A percentile compares a stretch with the other conserved stretches of the same genome.
Evolutionary conservation across 2,888 invertebrate genomes (phyloP).

Genomic region (Drosophila peninsularis): DNA sequence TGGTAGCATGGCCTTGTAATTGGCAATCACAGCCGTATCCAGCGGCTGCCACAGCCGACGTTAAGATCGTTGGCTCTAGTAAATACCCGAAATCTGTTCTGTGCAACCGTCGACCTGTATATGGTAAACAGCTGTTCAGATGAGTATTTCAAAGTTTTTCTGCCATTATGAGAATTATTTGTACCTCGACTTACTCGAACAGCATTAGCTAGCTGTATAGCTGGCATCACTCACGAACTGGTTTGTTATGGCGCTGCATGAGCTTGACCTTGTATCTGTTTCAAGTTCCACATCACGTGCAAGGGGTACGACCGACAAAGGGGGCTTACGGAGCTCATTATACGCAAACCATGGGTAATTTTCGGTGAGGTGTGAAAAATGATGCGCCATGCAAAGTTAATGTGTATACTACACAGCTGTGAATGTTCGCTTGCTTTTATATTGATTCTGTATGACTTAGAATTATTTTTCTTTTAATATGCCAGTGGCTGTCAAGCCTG

Average conservation of each 20-base stretch:
- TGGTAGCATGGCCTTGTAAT: conserved; percentile 5
- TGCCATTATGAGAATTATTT: conserved; percentile 8
- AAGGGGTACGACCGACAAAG: conserved; percentile 15
- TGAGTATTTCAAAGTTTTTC: conserved; percentile 30
- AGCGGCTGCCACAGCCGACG: conserved; percentile 8
- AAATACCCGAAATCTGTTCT: too few relatives aligned
- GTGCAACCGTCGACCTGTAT: conserved; percentile 19
- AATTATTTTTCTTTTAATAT: conserved; percentile 39
- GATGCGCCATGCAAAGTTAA: conserved; percentile 27
- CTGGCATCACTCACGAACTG: conserved; percentile 29
- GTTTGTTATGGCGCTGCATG: conserved; percentile 40
- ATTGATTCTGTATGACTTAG: conserved; percentile 14
- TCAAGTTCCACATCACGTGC: conserved; percentile 55
- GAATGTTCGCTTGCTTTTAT: conserved; percentile 5
- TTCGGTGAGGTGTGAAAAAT: conserved; percentile 52
- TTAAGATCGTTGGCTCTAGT: background rate
- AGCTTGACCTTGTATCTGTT: conserved; percentile 79
- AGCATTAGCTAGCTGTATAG: conserved; percentile 22
- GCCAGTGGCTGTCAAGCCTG: conserved; percentile 65
- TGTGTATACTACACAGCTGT: conserved; percentile 17
- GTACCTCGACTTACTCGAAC: conserved; percentile 21
- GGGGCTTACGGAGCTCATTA: conserved; percentile 14
- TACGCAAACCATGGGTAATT: conserved; percentile 29
- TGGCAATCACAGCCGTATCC: background rate
- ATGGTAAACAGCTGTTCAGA: conserved; percentile 38